phyloP scores from a whole-genome alignment of 2,113 vertebrate genomes.

The Trogon surrucura region DNA sequence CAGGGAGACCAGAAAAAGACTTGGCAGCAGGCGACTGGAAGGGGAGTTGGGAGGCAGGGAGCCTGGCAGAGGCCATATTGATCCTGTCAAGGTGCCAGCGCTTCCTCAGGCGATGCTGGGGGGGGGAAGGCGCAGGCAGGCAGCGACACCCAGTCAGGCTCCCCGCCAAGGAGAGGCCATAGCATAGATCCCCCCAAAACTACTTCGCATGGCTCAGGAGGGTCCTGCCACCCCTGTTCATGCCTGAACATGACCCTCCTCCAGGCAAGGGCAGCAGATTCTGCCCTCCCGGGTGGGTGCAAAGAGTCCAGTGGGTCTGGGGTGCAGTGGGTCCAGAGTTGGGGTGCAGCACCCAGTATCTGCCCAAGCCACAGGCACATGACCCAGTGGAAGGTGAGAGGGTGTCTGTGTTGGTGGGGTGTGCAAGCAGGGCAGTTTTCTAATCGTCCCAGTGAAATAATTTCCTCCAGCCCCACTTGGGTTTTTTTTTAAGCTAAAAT shows the following conservation, averaged over 20 bases:
- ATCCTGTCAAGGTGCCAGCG: constrained; percentile 52
- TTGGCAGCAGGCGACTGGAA: not conserved
- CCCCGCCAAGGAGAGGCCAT: not conserved
- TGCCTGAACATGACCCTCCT: not conserved
- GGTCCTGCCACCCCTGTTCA: not conserved
- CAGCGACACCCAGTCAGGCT: not conserved
- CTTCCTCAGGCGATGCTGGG: not conserved
- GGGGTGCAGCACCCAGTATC: not conserved
- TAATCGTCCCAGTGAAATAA: not conserved
- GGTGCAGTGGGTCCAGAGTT: not conserved
- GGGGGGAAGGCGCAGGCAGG: fast-evolving
- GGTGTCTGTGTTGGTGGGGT: not conserved
- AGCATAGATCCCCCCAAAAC: not conserved
- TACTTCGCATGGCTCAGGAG: fast-evolving
- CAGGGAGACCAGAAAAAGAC: not conserved
- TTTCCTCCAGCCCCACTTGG: not conserved
- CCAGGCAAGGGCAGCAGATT: not conserved
- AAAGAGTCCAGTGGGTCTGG: not conserved
- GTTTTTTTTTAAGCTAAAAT: not conserved
- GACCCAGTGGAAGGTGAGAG: not conserved
- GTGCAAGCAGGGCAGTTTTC: not conserved
- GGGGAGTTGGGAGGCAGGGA: not conserved
- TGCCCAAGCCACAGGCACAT: not conserved
- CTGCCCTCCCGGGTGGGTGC: fast-evolving
- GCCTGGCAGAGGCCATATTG: constrained; percentile 10